phyloP scores from a whole-genome alignment of 2,888 invertebrate species.

The Scaptomyza polygonia region DNA sequence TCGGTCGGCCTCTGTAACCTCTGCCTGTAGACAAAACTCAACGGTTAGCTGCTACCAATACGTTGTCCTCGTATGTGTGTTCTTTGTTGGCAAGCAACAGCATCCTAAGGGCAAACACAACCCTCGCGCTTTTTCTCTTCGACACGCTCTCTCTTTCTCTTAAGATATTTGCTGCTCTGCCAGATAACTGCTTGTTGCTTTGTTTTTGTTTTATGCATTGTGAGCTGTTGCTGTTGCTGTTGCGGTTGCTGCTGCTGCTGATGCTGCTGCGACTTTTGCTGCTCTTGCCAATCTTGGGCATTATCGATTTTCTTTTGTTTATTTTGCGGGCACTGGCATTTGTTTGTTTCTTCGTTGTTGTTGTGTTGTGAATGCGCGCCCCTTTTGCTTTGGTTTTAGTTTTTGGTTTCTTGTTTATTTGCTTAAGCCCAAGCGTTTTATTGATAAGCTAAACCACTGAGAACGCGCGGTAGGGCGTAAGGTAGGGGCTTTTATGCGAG shows the following conservation, averaged over 20 bases:
- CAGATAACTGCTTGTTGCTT: constrained; percentile 48
- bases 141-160: constrained; percentile 10
- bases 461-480: constrained; percentile 7
- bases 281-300: constrained; percentile 79
- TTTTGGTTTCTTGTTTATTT: constrained; percentile 58
- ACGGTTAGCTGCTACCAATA: constrained; percentile 44
- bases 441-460: constrained; percentile 50
- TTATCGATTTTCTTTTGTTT: constrained; percentile 78
- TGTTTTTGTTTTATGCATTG: constrained; percentile 48
- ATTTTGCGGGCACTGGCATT: constrained; percentile 38
- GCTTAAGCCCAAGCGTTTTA: constrained; percentile 38
- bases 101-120: constrained; percentile 59
- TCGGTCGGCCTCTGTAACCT: constrained; percentile 11
- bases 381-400: constrained; percentile 22
- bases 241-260: constrained; percentile 6
- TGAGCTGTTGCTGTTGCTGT: constrained; percentile 25
- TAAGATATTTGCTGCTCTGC: constrained; percentile 23
- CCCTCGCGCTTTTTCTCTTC: constrained; percentile 33
- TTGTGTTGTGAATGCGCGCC: constrained; percentile 24
- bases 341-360: constrained; percentile 32
- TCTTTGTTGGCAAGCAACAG: constrained; percentile 19
- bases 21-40: constrained; percentile 38
- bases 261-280: constrained; percentile 32
- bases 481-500: constrained; percentile 8
- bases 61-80: constrained; percentile 3